Conservation (phyloP, 2,888 invertebrate genomes). For the Conus canariensis region DNA sequence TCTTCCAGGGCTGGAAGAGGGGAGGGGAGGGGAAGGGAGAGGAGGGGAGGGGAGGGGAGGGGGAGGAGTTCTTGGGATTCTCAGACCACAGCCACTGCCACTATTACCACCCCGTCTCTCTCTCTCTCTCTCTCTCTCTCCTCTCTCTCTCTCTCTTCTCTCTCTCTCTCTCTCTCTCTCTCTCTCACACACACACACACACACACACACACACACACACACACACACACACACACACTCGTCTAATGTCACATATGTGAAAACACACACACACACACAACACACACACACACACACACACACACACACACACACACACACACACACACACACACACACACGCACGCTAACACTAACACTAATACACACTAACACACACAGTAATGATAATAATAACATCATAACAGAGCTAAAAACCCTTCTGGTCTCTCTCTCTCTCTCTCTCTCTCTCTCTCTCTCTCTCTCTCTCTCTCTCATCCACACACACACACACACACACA, state of each 20-base stretch:
- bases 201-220: too few relatives aligned
- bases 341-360: neutral
- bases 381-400: too few relatives aligned
- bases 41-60: too few relatives aligned
- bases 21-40: too few relatives aligned
- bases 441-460: too few relatives aligned
- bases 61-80: neutral
- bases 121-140: neutral
- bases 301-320: too few relatives aligned
- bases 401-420: too few relatives aligned
- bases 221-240: too few relatives aligned
- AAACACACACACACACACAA: neutral
- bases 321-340: neutral
- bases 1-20: too few relatives aligned
- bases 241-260: neutral
- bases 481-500: too few relatives aligned
- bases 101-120: neutral
- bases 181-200: neutral
- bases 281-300: too few relatives aligned
- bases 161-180: constrained; percentile 21
- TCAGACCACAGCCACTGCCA: neutral
- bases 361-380: neutral
- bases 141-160: too few relatives aligned
- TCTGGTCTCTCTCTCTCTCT: neutral
- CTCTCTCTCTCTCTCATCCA: neutral